Base-by-base conservation (phyloP, 2,797 vertebrate genomes). In the Champsocephalus gunnari region DNA sequence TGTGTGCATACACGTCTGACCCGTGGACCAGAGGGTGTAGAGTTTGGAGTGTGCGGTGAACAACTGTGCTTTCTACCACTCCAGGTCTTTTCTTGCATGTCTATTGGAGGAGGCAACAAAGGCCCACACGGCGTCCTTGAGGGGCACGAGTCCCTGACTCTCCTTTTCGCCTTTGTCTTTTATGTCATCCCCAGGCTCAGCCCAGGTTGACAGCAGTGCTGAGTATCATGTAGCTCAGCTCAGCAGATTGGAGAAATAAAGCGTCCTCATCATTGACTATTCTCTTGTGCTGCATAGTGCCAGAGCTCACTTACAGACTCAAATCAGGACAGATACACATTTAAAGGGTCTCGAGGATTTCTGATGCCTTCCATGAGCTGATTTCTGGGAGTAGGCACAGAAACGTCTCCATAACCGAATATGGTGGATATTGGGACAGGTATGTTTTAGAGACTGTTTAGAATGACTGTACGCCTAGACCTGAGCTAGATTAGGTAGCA, bases 251-350 rank as follows among this genome's bases (percentile, higher is more conserved):
- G 32, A 21, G 65, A 62, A 55, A 24, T 72, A 79, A 92, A 90
- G 74, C 48, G 24, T 74, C 86, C 81, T 92, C 88, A 90, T 93
- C 90, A 85, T 76, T 87, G 83, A 84, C 86, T 89, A 87, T 93
- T 92, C 83, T 90, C 77, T 60, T n/a, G 69, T 81, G 81, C 84
- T 77, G 16, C 54, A 14, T 55, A 81, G 71, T 82, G 71, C 86
- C 76, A n/a, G 55, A 48, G 64, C 82, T 68, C 67, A 58, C 73
- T 61, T 41, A 51, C 65, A 51, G 67, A 59, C 75, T 71, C 71
- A 89, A 91, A 88, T 89, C 91, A 90, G 90, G 88, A 83, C 86
- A 77, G 79, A 69, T 32, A 71, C 66, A 84, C 61, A 85, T 71
- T 89, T 71, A 3, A 86, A 81, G 69, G 85, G 83, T 79, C 80